Base-by-base conservation (phyloP, 2,888 invertebrate genomes). In the Adineta ricciae region DNA sequence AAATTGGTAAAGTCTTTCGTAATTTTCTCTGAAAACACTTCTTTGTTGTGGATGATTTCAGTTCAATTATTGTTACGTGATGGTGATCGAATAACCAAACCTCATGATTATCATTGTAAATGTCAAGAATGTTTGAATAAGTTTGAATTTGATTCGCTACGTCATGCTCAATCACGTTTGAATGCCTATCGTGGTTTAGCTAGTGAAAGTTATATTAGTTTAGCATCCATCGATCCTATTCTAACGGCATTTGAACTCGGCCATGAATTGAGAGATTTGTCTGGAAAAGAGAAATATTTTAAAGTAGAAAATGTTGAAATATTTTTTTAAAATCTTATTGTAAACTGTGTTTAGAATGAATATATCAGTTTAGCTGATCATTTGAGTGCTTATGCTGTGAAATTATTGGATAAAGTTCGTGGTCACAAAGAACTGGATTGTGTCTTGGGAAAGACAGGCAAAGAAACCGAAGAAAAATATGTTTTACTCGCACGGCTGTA, bases 201-300 rank as follows among this genome's bases (percentile, higher is more conserved):
- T 9, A 90, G 89, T 86, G 90, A 90, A 86, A 88, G 89, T 11
- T 90, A 90, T 86, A 89, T 90, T 32, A 89, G 89, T 0, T 87
- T 90, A 78, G 89, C 89, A 56, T 89, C 89, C 85, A 89, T 89
- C 82, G 90, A 90, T 86, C 90, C 90, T 0, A 89, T 90, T 36
- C 87, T 89, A 41, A 89, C 89, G n/a, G 89, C 89, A 16, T 90
- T 90, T 86, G 88, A 89, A 84, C 86, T 90, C 52, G 88, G 88
- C 9, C 87, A 88, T 21, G 89, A 89, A 84, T 87, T 90, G 27
- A 88, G 88, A 78, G 86, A 88, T n/a, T 87, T 90, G 84, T 88
- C 89, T 0, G 86, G 87, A 3, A 87, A 88, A 38, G 89, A 90
- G 84, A 90, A 90, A 86, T 89, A 90, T 87, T 90, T 89, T 85